These are phyloP conservation scores for Andricus grossulariae DNA, from an alignment of 1,140 invertebrate species.

Conservation along the genomic window DNA sequence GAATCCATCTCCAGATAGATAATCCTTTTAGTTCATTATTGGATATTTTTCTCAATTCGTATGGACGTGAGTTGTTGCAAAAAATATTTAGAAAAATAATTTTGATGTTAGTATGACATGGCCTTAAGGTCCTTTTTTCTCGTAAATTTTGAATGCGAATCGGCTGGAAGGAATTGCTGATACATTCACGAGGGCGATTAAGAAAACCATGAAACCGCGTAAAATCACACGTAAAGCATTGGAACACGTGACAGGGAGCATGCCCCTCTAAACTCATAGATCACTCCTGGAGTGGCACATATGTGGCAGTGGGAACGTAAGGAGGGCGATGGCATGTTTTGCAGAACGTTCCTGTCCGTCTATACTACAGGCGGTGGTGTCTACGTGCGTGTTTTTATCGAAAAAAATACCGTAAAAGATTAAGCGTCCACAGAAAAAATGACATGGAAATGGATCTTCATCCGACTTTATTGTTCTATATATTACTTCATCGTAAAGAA, in stretches of 20 bases:
- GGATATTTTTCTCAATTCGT: no score
- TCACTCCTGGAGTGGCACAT: conserved; percentile 62
- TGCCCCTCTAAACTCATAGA: conserved; percentile 59
- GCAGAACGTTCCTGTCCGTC: not conserved
- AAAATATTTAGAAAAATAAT: no score
- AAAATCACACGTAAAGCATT: conserved; percentile 59
- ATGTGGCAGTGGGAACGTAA: conserved; percentile 50
- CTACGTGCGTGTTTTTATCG: not conserved
- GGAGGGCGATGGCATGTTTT: conserved; percentile 44
- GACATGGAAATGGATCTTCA: not conserved
- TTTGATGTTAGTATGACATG: no score
- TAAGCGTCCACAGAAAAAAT: not conserved
- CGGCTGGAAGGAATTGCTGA: not conserved
- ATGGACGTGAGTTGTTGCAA: no score
- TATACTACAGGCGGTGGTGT: no score
- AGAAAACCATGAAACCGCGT: conserved; percentile 64
- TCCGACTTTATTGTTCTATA: no score
- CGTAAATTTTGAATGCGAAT: no score
- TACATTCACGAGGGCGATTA: conserved; percentile 55
- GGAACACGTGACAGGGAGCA: conserved; percentile 60
- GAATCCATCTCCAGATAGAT: no score
- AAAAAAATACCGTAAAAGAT: conserved; percentile 1
- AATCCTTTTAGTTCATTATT: no score
- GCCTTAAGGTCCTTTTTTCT: no score
- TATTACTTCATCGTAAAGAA: conserved; percentile 7